These are phyloP conservation scores for Hybognathus amarus DNA, from an alignment of 2,797 vertebrate species.

Conservation along the genomic window DNA sequence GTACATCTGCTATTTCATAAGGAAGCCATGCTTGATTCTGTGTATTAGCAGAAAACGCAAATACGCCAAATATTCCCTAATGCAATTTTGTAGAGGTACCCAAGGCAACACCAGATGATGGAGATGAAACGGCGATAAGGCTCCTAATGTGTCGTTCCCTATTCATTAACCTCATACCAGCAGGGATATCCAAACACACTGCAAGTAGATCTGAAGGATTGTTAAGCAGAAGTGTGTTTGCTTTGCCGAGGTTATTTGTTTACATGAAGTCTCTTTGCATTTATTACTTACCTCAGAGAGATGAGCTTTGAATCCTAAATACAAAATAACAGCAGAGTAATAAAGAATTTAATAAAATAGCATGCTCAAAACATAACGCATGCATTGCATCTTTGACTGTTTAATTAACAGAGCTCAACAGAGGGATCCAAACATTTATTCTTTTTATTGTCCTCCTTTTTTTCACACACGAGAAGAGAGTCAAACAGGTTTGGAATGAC, in stretches of 20 bases:
- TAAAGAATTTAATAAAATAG: conserved; percentile 45
- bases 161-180: conserved; percentile 49
- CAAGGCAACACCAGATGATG: conserved; percentile 18
- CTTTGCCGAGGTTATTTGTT: conserved; percentile 56
- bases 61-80: conserved; percentile 35
- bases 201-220: conserved; percentile 10
- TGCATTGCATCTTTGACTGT: conserved; percentile 60
- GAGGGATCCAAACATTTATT: conserved; percentile 8
- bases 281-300: conserved; percentile 44
- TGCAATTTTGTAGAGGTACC: conserved; percentile 34
- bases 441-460: conserved; percentile 32
- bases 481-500: background rate
- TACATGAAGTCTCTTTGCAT: conserved; percentile 37
- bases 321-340: conserved; percentile 44
- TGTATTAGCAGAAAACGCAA: conserved; percentile 27
- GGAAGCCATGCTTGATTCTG: conserved; percentile 15
- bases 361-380: background rate
- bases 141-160: conserved; percentile 21
- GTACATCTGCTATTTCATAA: conserved; percentile 22
- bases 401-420: conserved; percentile 67
- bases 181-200: conserved; percentile 48
- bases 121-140: conserved; percentile 39
- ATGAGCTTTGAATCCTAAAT: conserved; percentile 27
- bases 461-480: background rate
- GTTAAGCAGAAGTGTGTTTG: conserved; percentile 35